These are phyloP conservation scores for Parnassius orleans DNA, from an alignment of 2,888 invertebrate species.

Conservation along the genomic window DNA sequence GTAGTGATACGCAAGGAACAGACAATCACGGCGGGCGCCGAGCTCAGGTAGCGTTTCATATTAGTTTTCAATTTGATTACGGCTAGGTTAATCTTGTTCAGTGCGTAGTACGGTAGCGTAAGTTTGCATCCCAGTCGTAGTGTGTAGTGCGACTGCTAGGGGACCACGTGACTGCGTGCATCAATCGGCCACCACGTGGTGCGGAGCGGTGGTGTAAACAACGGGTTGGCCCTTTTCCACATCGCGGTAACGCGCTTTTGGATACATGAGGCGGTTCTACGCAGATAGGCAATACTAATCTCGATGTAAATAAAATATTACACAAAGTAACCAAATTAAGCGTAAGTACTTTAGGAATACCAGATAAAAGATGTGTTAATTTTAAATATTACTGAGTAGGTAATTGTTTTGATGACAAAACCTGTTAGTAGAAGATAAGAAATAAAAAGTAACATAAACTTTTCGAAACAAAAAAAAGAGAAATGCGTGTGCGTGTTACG, in stretches of 20 bases:
- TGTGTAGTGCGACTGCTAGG: slow-evolving; percentile 51
- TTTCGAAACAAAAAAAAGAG: no score
- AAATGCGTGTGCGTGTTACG: no score
- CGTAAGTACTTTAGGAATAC: no score
- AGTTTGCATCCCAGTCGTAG: slow-evolving; percentile 38
- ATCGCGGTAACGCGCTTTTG: slow-evolving; percentile 40
- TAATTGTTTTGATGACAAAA: no score
- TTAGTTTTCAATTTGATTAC: slow-evolving; percentile 68
- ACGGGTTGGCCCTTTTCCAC: slow-evolving; percentile 53
- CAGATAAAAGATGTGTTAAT: no score
- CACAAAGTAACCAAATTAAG: no score
- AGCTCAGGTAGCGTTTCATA: slow-evolving; percentile 72
- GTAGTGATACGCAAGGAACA: slow-evolving; percentile 56
- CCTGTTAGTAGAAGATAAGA: no score
- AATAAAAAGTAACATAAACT: no score
- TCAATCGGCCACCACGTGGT: slow-evolving; percentile 69
- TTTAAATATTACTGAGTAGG: no score
- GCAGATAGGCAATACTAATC: slow-evolving; percentile 1
- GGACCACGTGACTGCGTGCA: slow-evolving; percentile 67
- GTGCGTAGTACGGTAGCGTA: slow-evolving; percentile 35
- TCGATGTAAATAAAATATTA: slow-evolving; percentile 24
- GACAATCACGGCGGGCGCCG: slow-evolving; percentile 71
- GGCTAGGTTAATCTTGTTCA: slow-evolving; percentile 49
- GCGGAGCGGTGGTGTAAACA: slow-evolving; percentile 69
- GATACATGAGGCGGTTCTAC: slow-evolving; percentile 25